Base-by-base conservation (phyloP, 2,113 vertebrate genomes). In the Solea senegalensis region DNA sequence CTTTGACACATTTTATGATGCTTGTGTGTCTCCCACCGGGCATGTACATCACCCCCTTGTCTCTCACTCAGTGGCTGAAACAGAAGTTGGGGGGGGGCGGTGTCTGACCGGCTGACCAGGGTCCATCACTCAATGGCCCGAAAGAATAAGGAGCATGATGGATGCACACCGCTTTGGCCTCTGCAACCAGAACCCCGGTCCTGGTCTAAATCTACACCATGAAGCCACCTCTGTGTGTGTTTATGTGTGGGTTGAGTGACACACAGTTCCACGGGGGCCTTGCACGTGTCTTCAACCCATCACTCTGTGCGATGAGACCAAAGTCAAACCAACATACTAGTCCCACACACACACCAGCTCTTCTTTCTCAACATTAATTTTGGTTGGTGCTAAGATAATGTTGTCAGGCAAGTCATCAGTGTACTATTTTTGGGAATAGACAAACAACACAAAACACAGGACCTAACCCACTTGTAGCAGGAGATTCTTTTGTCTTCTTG, bases 111-210 rank as follows among this genome's bases (percentile, higher is more conserved):
- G 76, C 82, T 82, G 89, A 81, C 78, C 27, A 10, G 61, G 56
- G 65, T 56, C 79, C 75, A 84, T 89, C 86, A 88, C 73, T 89
- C 88, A 89, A 54, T 82, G 77, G 65, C 65, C 82, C 58, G 71
- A 61, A 79, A 86, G 86, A 84, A 89, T 89, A 40, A 74, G 81
- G 70, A 68, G 26, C 65, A 54, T 84, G 86, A 87, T 82, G 79
- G 68, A 88, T 89, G 81, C 7, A 0, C 62, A n/a, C 50, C 41
- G n/a, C 8, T 3, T 46, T 58, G 82, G 80, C 73, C 80, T 83
- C 64, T 89, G 87, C 86, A 82, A 87, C 76, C 70, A 89, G 78
- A 90, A 81, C 67, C 78, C 56, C n/a, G 16, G 74, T 56, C 58
- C 69, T 70, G 81, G 61, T 87, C 86, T 86, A 82, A 73, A 79